A percentile compares a stretch with the other conserved stretches of the same genome.
These are phyloP conservation scores for Ornithoptera alexandrae DNA, from an alignment of 2,888 invertebrate genomes.

Conservation along the genomic window DNA sequence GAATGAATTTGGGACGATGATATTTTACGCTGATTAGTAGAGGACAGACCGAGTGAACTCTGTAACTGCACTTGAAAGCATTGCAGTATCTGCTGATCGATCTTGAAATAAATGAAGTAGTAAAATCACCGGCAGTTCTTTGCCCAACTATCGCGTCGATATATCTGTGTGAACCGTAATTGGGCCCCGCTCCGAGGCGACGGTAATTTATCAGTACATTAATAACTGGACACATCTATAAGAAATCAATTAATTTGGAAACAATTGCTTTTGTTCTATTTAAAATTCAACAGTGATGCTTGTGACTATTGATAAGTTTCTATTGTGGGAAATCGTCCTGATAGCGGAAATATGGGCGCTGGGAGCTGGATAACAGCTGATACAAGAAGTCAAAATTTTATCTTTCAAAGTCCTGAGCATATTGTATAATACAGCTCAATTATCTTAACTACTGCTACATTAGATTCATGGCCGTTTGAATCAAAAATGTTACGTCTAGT, in stretches of 20 bases:
- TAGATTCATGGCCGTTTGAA: too few relatives aligned
- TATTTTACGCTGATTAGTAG: slow-evolving; percentile 25
- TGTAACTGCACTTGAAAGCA: slow-evolving; percentile 16
- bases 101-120: slow-evolving; percentile 44
- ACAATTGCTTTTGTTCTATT: slow-evolving; percentile 15
- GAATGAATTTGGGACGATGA: neutral
- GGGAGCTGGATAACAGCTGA: too few relatives aligned
- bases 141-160: slow-evolving; percentile 38
- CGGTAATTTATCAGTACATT: slow-evolving; percentile 53
- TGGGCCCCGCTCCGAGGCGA: slow-evolving; percentile 40
- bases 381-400: too few relatives aligned
- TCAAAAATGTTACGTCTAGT: too few relatives aligned
- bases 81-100: slow-evolving; percentile 39
- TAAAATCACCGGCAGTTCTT: slow-evolving; percentile 35
- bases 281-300: neutral
- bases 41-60: slow-evolving; percentile 14
- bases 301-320: neutral
- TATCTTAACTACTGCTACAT: too few relatives aligned
- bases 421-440: too few relatives aligned
- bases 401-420: too few relatives aligned
- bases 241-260: slow-evolving; percentile 15
- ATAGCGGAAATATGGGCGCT: too few relatives aligned
- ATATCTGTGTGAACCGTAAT: slow-evolving; percentile 47
- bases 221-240: slow-evolving; percentile 48
- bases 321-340: neutral